Conservation (phyloP, 2,113 vertebrate species). For the Petromus typicus region DNA sequence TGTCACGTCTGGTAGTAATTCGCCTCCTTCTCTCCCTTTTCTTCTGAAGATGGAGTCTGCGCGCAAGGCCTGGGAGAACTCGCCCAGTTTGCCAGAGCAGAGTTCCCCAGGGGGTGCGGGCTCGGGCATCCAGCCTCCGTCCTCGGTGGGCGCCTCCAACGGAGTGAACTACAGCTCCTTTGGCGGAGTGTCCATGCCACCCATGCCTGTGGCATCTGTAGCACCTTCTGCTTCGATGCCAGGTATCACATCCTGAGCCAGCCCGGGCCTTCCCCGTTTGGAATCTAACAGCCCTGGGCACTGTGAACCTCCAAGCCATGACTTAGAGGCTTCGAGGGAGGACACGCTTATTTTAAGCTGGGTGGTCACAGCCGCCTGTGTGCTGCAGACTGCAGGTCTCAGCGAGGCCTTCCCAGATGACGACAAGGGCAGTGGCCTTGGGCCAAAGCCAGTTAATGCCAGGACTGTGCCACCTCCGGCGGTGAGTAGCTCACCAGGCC, state of each 20-base stretch:
- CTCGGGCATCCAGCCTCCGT: constrained; percentile 93
- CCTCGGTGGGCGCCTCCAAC: constrained; percentile 94
- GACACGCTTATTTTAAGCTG: neutral
- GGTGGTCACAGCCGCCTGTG: neutral
- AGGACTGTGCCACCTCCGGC: neutral
- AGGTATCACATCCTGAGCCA: constrained; percentile 86
- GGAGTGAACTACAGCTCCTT: constrained; percentile 98
- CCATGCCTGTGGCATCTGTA: constrained; percentile 98
- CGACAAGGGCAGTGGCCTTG: neutral
- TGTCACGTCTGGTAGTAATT: constrained; percentile 30
- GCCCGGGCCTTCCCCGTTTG: no score
- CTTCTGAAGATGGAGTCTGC: constrained; percentile 96
- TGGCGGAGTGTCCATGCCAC: constrained; percentile 97
- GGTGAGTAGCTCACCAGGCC: neutral
- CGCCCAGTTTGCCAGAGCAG: constrained; percentile 97
- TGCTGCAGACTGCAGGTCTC: neutral
- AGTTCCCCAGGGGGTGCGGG: constrained; percentile 92
- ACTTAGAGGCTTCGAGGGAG: fast-evolving
- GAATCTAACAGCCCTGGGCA: fast-evolving
- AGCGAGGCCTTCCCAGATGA: neutral
- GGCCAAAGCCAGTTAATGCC: neutral
- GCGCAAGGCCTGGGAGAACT: constrained; percentile 99
- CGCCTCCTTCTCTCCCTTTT: neutral
- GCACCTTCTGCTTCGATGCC: constrained; percentile 98
- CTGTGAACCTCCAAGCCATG: neutral